Evolutionary conservation across 1,140 invertebrate genomes (phyloP).

Genomic region (Globodera ellingtonae): DNA sequence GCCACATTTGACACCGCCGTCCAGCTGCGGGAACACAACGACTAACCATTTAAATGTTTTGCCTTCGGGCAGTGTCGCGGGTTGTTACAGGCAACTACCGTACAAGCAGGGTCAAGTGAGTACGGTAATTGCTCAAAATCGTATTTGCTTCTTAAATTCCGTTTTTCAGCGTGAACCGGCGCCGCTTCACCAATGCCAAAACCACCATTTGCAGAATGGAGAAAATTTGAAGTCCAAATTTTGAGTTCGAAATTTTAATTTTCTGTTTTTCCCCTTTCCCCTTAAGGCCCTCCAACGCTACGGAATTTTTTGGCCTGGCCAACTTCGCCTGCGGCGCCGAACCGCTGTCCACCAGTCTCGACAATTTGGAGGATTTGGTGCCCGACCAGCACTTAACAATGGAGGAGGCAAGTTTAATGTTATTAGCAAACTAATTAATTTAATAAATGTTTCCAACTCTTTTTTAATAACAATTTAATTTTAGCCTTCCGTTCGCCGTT

Average conservation of each 20-base stretch:
- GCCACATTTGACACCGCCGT: background rate
- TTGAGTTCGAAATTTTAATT: too few species aligned
- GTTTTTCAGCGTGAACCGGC: background rate
- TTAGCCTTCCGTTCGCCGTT: too few species aligned
- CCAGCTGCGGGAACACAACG: background rate
- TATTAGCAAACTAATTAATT: too few species aligned
- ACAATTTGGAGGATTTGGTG: conserved; percentile 2
- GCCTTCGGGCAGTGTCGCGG: background rate
- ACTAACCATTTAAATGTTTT: background rate
- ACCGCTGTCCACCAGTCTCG: background rate
- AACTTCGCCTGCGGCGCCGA: background rate
- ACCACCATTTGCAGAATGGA: background rate
- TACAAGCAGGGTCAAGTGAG: background rate
- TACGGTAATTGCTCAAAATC: background rate
- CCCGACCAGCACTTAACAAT: background rate
- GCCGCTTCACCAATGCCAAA: background rate
- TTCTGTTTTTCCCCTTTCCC: too few species aligned
- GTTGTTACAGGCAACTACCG: background rate
- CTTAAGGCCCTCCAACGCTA: background rate
- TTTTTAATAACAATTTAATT: too few species aligned
- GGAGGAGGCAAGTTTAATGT: background rate
- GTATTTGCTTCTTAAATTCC: background rate
- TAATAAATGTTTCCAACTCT: too few species aligned
- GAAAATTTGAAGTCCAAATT: background rate
- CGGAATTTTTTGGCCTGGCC: background rate